Evolutionary conservation across 2,797 vertebrate species (phyloP).

Genomic region (Ptychadena robeensis): DNA sequence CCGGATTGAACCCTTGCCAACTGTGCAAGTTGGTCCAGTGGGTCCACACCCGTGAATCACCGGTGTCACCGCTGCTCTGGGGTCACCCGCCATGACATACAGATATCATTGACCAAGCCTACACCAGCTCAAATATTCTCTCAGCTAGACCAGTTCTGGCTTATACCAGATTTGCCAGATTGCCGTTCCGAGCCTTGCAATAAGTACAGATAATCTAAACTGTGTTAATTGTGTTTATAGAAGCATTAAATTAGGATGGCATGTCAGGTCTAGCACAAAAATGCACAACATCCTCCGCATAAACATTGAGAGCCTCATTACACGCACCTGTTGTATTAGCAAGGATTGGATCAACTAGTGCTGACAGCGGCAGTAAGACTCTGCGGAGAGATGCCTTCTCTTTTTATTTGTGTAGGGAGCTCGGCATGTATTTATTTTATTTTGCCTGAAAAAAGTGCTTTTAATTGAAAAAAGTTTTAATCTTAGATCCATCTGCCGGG

Average conservation of each 20-base stretch:
- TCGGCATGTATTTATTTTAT: constrained; percentile 47
- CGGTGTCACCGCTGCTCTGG: too few species aligned
- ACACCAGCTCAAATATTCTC: background rate
- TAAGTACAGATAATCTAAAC: background rate
- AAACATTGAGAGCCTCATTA: background rate
- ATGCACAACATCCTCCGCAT: background rate
- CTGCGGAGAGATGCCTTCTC: background rate
- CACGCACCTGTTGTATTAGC: background rate
- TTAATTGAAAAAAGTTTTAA: constrained; percentile 62
- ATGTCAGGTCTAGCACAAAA: constrained; percentile 4
- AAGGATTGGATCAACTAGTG: background rate
- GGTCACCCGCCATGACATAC: too few species aligned
- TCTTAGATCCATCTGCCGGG: constrained; percentile 56
- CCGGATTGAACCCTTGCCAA: too few species aligned
- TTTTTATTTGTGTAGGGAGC: background rate
- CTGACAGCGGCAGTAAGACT: background rate
- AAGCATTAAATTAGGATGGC: background rate
- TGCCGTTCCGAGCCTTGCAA: background rate
- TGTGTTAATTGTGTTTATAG: constrained; percentile 1
- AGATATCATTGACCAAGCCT: background rate
- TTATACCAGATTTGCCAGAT: background rate
- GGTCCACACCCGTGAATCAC: too few species aligned
- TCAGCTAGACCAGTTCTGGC: background rate
- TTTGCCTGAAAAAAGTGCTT: constrained; percentile 43
- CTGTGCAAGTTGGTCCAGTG: too few species aligned